Evolutionary conservation across 2,888 invertebrate genomes (phyloP).

Genomic region (Tetropium fuscum): DNA sequence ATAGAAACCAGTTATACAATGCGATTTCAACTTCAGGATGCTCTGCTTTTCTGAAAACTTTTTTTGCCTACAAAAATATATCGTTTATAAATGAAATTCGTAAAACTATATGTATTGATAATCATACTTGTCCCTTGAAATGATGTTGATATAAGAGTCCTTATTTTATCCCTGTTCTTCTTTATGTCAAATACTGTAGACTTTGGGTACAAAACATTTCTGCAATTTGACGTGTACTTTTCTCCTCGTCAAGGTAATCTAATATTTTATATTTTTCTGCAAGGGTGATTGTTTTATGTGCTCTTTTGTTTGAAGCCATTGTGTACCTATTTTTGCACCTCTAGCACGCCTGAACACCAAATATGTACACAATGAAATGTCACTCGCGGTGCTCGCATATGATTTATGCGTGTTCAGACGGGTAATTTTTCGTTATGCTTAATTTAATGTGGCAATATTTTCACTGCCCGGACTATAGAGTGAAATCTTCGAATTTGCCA

Average conservation of each 20-base stretch:
- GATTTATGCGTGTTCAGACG: too few species aligned
- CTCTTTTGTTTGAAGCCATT: slow-evolving; percentile 17
- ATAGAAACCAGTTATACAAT: slow-evolving; percentile 37
- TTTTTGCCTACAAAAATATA: slow-evolving; percentile 25
- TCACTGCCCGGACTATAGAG: too few species aligned
- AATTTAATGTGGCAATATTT: too few species aligned
- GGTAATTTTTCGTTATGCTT: too few species aligned
- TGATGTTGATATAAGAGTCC: slow-evolving; percentile 4
- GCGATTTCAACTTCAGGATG: slow-evolving; percentile 34
- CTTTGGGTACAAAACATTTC: slow-evolving; percentile 7
- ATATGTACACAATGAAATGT: too few species aligned
- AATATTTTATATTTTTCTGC: slow-evolving; percentile 15
- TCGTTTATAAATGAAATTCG: not conserved
- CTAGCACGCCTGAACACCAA: too few species aligned
- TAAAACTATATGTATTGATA: slow-evolving; percentile 10
- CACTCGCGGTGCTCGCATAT: too few species aligned
- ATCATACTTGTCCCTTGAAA: slow-evolving; percentile 12
- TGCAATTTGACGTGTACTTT: slow-evolving; percentile 6
- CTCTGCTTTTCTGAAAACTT: slow-evolving; percentile 32
- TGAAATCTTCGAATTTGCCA: too few species aligned
- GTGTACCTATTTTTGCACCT: too few species aligned
- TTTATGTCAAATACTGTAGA: slow-evolving; percentile 16
- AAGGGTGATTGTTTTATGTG: slow-evolving; percentile 8
- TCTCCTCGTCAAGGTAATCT: not conserved
- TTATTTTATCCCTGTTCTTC: slow-evolving; percentile 16